Evolutionary conservation across 30 jellyfish, hydroid and myxozoan species (phyloP), one percentile per base, ranked within the genome.

Genomic region (Chrysaora quinquecirrha): DNA sequence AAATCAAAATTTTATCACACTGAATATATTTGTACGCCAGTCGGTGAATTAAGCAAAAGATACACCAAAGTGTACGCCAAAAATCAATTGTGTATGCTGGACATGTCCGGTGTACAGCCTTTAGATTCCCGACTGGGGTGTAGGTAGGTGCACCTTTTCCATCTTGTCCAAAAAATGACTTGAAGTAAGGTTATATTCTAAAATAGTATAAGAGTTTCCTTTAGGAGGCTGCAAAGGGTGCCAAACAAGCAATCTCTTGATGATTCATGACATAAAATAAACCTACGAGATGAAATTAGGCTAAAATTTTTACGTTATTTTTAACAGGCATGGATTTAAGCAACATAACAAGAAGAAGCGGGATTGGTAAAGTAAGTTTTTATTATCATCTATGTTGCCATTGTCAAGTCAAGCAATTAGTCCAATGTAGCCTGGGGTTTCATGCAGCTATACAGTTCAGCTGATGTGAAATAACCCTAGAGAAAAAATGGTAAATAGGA

Each of bases 351-450:
- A 43, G 58, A 43, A 43, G 58, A 6, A 43, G 58, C 58, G 58
- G 58, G 58, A 43, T 43, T 43, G 58, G 58, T 43, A 43, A 43
- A 43, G 58, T 43, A 43, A 43, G 58, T 43, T 43, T 43, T 43
- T 43, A 16, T 43, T 43, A 43, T 43, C 58, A 43, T 16, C 58
- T 43, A 43, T 43, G 58, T 43, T 43, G 58, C 58, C 58, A 43
- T 43, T 43, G 58, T n/a, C n/a, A n/a, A n/a, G n/a, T n/a, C n/a
- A n/a, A 43, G 58, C 58, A 43, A 43, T 9, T 16, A 43, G 58
- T 43, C 58, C 9, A 43, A 43, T 43, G 58, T 43, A 43, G 58
- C 58, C 58, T 43, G 58, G 58, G 58, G 58, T 43, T 43, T 43
- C 58, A 43, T 43, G 58, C 16, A 43, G 58, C 58, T 43, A 43